Percentiles rank a stretch among this genome's conserved stretches.
Evolutionary conservation across 2,888 invertebrate genomes (phyloP).

Genomic region (Cryptosula pallasiana): DNA sequence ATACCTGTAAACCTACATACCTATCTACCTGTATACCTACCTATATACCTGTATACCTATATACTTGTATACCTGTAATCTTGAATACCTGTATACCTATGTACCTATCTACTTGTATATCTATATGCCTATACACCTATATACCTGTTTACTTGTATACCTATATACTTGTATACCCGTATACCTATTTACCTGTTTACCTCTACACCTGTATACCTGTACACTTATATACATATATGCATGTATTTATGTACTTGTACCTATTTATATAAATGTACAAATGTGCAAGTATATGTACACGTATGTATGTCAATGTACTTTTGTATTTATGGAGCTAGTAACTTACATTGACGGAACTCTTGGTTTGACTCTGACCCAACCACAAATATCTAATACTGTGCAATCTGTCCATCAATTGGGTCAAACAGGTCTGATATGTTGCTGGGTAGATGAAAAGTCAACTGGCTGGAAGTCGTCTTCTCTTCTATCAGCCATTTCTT

Average conservation of each 20-base stretch:
- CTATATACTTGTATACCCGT: conserved; percentile 25
- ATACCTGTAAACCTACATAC: neutral
- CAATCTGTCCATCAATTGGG: neutral
- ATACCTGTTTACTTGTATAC: conserved; percentile 26
- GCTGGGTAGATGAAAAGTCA: neutral
- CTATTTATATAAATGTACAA: neutral
- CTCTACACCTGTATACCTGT: conserved; percentile 25
- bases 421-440: neutral
- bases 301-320: neutral
- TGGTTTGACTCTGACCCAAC: neutral
- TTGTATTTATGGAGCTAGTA: neutral
- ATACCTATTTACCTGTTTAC: conserved; percentile 24
- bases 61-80: neutral
- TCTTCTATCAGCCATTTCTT: neutral
- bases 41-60: conserved; percentile 26
- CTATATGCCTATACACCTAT: conserved; percentile 25
- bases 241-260: neutral
- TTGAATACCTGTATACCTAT: conserved; percentile 24
- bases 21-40: conserved; percentile 25
- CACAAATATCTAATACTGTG: neutral
- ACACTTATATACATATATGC: neutral
- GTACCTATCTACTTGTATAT: conserved; percentile 22
- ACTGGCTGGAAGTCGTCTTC: neutral
- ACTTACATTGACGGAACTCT: neutral
- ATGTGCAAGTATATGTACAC: neutral